Conservation (phyloP, 2,113 vertebrate genomes). For the Euleptes europaea region DNA sequence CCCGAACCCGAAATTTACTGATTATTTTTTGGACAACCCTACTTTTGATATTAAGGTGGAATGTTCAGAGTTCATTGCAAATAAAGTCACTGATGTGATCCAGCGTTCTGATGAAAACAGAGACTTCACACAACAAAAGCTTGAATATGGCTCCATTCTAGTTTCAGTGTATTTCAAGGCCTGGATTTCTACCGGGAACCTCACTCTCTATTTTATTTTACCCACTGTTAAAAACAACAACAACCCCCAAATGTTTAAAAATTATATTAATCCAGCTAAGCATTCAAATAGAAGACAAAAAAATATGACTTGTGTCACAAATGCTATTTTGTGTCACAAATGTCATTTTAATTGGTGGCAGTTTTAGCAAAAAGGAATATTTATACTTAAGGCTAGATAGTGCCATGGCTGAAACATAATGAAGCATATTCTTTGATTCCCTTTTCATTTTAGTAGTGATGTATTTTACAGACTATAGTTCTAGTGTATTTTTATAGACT, state of each 20-base stretch:
- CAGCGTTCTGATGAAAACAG: slow-evolving; percentile 21
- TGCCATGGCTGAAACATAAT: not conserved
- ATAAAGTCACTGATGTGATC: slow-evolving; percentile 3
- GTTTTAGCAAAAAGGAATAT: not conserved
- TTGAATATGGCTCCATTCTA: not conserved
- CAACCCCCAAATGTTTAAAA: not conserved
- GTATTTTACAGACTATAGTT: not conserved
- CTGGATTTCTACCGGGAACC: not conserved
- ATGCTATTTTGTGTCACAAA: too few relatives aligned
- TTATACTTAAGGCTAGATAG: not conserved
- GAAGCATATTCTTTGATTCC: not conserved
- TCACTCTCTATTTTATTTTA: not conserved
- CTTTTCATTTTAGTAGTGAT: not conserved
- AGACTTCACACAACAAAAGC: not conserved
- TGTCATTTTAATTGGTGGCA: not conserved
- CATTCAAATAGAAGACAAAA: slow-evolving; percentile 6
- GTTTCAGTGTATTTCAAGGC: not conserved
- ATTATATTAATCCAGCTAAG: slow-evolving; percentile 10
- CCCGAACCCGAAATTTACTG: too few relatives aligned
- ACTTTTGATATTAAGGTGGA: not conserved
- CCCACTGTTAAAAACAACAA: not conserved
- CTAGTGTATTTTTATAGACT: not conserved
- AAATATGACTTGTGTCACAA: slow-evolving; percentile 30
- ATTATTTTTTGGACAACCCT: too few relatives aligned
- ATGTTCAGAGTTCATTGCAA: not conserved